Evolutionary conservation across 2,797 vertebrate species (phyloP), one percentile per base, ranked within the genome.

Genomic region (Enteromius treurensis): DNA sequence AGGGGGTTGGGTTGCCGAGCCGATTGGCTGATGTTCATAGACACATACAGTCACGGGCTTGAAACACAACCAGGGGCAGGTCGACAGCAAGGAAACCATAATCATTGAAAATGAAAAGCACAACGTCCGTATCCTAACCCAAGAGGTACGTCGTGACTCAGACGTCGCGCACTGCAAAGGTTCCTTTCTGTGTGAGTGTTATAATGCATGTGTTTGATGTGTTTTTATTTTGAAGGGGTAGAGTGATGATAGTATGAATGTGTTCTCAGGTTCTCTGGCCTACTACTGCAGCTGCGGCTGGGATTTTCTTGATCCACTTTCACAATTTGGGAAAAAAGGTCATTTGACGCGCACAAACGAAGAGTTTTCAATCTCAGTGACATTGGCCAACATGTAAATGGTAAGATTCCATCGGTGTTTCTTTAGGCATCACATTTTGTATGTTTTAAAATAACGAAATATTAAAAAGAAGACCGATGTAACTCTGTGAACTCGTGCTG

Each of bases 201-300:
- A 26, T 89, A 86, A 74, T 87, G 85, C 88, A 83, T 90, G 89
- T 81, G 7, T 86, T 79, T 82, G 53, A 17, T 84, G 45, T 74
- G 21, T 45, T 69, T 84, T 64, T 82, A 82, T 90, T 85, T 47
- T 87, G 88, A 88, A 89, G 89, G 92, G 88, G 67, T 90, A 89
- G 77, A 88, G 88, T 88, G 89, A 91, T 90, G 90, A 86, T 84
- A 86, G 85, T 86, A 82, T 55, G 84, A 85, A 86, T 89, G 89
- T 90, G 91, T 90, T 92, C 90, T 92, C 91, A 92, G 95, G 93
- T 95, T 94, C 92, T 93, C 74, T 88, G 95, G 95, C 95, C 95
- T 96, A 95, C 93, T 92, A 90, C 91, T 94, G 84, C 87, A 89
- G 91, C 92, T 88, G 93, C 91, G 82, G 84, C 85, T 84, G 91